Evolutionary conservation across 1,140 invertebrate genomes (phyloP).

Genomic region (Trichonephila clavata): DNA sequence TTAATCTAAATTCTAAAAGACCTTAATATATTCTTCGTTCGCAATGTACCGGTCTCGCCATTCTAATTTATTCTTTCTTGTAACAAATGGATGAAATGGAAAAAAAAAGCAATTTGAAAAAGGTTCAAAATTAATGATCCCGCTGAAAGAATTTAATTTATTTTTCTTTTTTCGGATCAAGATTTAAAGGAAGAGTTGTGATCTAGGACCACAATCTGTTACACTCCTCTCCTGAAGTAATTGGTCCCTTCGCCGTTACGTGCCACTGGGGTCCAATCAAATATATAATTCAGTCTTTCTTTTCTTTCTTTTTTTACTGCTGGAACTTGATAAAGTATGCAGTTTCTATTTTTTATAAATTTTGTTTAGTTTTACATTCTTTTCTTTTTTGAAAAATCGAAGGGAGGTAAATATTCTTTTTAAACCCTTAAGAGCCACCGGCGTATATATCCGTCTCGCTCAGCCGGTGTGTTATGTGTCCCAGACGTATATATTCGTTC

Average conservation of each 20-base stretch:
- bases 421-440: too few species aligned
- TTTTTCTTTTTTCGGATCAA: background rate
- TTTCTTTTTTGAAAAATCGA: background rate
- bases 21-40: background rate
- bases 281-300: conserved; percentile 4
- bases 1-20: conserved; percentile 12
- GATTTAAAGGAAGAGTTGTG: conserved; percentile 32
- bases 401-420: background rate
- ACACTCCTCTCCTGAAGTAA: conserved; percentile 10
- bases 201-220: conserved; percentile 47
- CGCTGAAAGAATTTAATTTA: conserved; percentile 53
- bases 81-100: conserved; percentile 13
- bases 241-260: conserved; percentile 55
- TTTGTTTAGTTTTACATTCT: background rate
- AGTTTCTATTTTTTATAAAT: conserved; percentile 13
- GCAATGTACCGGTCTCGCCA: background rate
- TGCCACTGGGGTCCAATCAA: conserved; percentile 52
- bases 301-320: background rate
- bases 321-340: background rate
- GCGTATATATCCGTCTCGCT: too few species aligned
- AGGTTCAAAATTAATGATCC: conserved; percentile 50
- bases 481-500: too few species aligned
- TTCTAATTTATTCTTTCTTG: background rate
- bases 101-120: conserved; percentile 4
- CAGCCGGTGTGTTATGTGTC: too few species aligned